phyloP scores from a whole-genome alignment of 2,113 vertebrate species.

The Platysternon megacephalum region DNA sequence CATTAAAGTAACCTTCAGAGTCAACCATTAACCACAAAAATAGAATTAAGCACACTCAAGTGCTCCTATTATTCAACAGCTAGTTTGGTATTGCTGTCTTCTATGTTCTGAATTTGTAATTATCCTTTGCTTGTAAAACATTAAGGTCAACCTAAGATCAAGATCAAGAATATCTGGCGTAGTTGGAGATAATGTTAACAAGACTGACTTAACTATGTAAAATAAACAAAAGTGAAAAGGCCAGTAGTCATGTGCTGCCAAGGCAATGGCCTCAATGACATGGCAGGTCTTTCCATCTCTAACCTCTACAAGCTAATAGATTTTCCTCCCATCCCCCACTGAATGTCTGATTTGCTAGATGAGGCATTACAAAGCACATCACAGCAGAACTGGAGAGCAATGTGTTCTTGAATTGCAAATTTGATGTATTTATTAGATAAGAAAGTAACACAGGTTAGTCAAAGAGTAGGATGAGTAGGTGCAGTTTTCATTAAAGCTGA shows the following conservation, averaged over 20 bases:
- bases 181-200: background rate
- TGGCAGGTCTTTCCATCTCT: background rate
- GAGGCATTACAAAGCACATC: background rate
- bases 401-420: background rate
- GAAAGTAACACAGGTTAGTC: background rate
- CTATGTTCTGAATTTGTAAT: background rate
- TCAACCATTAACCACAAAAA: slow-evolving; percentile 29
- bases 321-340: background rate
- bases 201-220: background rate
- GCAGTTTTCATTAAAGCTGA: background rate
- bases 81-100: background rate
- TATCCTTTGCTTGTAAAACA: slow-evolving; percentile 3
- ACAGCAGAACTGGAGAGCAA: fast-evolving
- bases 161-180: background rate
- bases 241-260: background rate
- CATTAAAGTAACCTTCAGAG: background rate
- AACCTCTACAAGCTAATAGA: background rate
- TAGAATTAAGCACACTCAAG: background rate
- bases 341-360: background rate
- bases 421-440: background rate
- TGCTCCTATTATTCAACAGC: background rate
- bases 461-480: background rate
- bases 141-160: background rate
- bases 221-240: background rate
- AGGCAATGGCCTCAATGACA: background rate